phyloP scores from a whole-genome alignment of 2,888 invertebrate species.

The Bhutanitis thaidina region DNA sequence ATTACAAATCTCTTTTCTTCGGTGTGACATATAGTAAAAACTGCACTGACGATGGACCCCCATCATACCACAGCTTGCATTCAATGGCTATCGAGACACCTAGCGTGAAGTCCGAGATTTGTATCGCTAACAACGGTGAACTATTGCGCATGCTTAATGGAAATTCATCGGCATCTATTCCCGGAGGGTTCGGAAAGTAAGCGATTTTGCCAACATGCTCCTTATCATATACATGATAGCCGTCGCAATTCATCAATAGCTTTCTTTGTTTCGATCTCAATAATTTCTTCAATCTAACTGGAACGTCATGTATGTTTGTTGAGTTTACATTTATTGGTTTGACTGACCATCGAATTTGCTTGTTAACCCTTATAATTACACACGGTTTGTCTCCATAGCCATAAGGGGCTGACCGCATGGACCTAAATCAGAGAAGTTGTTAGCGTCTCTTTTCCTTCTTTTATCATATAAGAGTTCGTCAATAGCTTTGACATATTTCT shows the following conservation, averaged over 20 bases:
- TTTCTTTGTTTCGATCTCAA: constrained; percentile 40
- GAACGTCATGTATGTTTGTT: constrained; percentile 33
- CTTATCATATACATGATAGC: constrained; percentile 54
- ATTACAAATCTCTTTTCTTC: constrained; percentile 23
- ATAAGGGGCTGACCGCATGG: constrained; percentile 58
- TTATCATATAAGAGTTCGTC: constrained; percentile 39
- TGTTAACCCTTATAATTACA: constrained; percentile 60
- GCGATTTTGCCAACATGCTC: constrained; percentile 58
- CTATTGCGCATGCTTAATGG: constrained; percentile 38
- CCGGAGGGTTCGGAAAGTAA: constrained; percentile 66
- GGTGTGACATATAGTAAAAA: constrained; percentile 58
- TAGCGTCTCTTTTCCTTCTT: constrained; percentile 36
- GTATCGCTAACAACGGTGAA: constrained; percentile 56
- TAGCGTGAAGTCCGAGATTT: constrained; percentile 54
- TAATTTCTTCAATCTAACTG: constrained; percentile 47
- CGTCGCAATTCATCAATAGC: constrained; percentile 58
- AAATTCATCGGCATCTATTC: constrained; percentile 49
- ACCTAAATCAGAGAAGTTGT: constrained; percentile 37
- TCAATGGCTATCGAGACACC: constrained; percentile 56
- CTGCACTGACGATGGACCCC: constrained; percentile 45
- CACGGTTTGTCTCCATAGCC: constrained; percentile 63
- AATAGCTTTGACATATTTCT: constrained; percentile 53
- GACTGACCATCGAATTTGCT: constrained; percentile 52
- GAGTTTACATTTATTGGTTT: constrained; percentile 44
- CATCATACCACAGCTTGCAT: constrained; percentile 62